Evolutionary conservation across 2,113 vertebrate species (phyloP), one percentile per base, ranked within the genome.

Genomic region (Ptilonorhynchus violaceus): DNA sequence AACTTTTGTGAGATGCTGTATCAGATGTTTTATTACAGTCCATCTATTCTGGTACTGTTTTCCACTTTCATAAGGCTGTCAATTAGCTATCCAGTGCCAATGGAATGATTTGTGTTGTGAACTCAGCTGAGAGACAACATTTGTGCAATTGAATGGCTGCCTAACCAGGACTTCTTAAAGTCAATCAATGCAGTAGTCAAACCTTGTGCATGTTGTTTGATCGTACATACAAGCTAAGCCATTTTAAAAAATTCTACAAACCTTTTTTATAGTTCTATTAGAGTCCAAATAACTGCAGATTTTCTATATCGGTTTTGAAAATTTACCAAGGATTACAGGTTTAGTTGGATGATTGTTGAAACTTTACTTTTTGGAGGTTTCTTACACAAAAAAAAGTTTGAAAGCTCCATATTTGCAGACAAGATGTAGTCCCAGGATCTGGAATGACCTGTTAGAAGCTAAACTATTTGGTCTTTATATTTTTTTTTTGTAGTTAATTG

Each of bases 11-110:
- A 97, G 90, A 76, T 92, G 84, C 60, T 92, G 30, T 88, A 94
- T 97, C 90, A 95, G 85, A 90, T 94, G 84, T 91, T 96, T 97
- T 93, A 93, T 92, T 95, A 89, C n/a, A 89, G 85, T 92, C 92
- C 85, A 87, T 95, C 93, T 95, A 94, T 93, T 96, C 88, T 72
- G 73, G 63, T 93, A 22, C 56, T 66, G n/a, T 83, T 93, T 88
- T 90, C 85, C 79, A 47, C 72, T 90, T 84, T 87, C 77, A 55
- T 95, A 87, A 85, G 44, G 74, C 92, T 96, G 94, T 93, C 96
- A 95, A 88, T 95, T 96, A 93, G 84, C 59, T 55, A 64, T 87
- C 53, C 75, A 58, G 35, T 92, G 96, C 87, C 92, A 82, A 89
- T 10, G 56, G 93, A 89, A 90, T 95, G 88, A 95, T 96, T 96